These are phyloP conservation scores for Otolemur crassicaudatus DNA, from an alignment of 2,797 vertebrate species.

Conservation along the genomic window DNA sequence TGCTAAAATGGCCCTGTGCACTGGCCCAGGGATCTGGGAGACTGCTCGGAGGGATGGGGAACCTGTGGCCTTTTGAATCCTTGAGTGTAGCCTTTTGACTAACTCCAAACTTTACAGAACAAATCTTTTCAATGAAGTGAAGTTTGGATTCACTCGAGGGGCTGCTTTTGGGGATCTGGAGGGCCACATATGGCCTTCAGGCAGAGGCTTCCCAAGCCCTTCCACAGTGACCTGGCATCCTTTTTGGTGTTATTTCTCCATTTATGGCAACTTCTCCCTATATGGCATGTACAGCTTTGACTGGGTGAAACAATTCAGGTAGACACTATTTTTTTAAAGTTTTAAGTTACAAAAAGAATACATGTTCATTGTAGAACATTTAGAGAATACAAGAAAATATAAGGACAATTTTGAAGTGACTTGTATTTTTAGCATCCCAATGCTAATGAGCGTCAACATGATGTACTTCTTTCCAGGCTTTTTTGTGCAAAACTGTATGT, in stretches of 20 bases:
- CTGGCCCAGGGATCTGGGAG: background rate
- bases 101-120: no score
- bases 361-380: background rate
- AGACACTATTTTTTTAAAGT: background rate
- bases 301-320: background rate
- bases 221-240: background rate
- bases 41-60: background rate
- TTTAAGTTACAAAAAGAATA: slow-evolving; percentile 28
- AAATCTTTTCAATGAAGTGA: no score
- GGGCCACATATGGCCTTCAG: no score
- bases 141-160: no score
- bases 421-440: background rate
- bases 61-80: no score
- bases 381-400: background rate
- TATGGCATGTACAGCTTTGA: background rate
- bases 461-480: background rate
- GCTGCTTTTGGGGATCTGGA: no score
- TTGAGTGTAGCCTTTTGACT: no score
- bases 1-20: background rate
- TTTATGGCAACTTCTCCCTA: background rate
- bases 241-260: background rate
- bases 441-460: background rate
- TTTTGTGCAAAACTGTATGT: background rate
- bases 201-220: no score
- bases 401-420: background rate